Evolutionary conservation across 35 echinoderm and acorn worm species (phyloP), one percentile per base, ranked within the genome.

Genomic region (Anneissia japonica): DNA sequence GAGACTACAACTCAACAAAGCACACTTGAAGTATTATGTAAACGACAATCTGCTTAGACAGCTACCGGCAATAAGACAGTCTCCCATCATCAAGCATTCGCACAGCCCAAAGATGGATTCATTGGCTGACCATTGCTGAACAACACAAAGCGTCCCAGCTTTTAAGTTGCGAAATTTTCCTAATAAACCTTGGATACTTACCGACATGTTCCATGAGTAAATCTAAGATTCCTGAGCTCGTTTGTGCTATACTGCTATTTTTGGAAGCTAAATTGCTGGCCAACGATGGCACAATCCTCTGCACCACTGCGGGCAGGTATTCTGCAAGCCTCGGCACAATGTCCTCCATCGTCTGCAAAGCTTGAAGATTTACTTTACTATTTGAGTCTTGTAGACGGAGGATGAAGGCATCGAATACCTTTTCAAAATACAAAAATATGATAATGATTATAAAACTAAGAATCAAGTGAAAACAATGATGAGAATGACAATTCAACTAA

Each of bases 371-470:
- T 0, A 99, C 96, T 81, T 99, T 99, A 76, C 91, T 94, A 35
- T 99, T 99, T 0, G 96, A 93, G 82, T 99, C 96, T 11, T 89
- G 80, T 46, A 99, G 73, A 14, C 96, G 76, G 0, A 92, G 86
- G 16, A 72, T 78, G 84, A 94, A 99, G n/a, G 85, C 93, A 87
- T 99, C 96, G 90, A 99, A 99, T 32, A 99, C 94, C 96, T 99
- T 35, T 37, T 38, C 40, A 75, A 41, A 76, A 78, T 32, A 36
- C 28, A 46, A 75, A 36, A 34, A 12, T 79, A n/a, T n/a, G n/a
- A n/a, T n/a, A n/a, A n/a, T n/a, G n/a, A n/a, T n/a, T n/a, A n/a
- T n/a, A n/a, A n/a, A n/a, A n/a, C n/a, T n/a, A n/a, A n/a, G n/a
- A n/a, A n/a, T n/a, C n/a, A n/a, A n/a, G n/a, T n/a, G n/a, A n/a